Evolutionary conservation across 2,797 vertebrate genomes (phyloP).

Genomic region (Sparidentex hasta): DNA sequence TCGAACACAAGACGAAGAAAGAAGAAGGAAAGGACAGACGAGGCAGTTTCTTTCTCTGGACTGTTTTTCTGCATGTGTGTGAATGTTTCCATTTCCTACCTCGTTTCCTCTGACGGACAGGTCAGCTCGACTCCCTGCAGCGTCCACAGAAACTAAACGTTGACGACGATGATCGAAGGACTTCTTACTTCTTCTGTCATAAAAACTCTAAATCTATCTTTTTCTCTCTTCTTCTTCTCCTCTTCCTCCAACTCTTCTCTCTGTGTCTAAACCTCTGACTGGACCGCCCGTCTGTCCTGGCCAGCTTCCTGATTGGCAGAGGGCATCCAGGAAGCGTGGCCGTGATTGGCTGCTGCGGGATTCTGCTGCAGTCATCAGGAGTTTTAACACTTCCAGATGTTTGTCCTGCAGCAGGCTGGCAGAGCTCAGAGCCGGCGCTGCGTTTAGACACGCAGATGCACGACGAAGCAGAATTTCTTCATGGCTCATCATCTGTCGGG

Average conservation of each 20-base stretch:
- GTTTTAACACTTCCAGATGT: constrained; percentile 81
- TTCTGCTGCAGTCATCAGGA: constrained; percentile 75
- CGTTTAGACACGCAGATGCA: constrained; percentile 24
- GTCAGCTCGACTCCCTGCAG: not conserved
- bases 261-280: constrained; percentile 24
- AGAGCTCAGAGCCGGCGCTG: constrained; percentile 17
- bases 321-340: constrained; percentile 50
- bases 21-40: not conserved
- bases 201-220: not conserved
- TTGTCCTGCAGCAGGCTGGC: constrained; percentile 43
- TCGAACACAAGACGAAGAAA: not conserved
- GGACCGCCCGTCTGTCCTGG: constrained; percentile 39
- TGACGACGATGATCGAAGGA: not conserved
- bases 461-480: constrained; percentile 38
- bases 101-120: constrained; percentile 27
- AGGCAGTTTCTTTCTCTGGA: not conserved
- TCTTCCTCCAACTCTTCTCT: constrained; percentile 14
- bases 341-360: constrained; percentile 60
- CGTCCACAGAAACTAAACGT: not conserved
- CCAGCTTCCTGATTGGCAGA: constrained; percentile 57
- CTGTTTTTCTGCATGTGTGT: constrained; percentile 12
- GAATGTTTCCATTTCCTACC: constrained; percentile 60
- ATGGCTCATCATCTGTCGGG: not conserved
- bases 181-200: not conserved
- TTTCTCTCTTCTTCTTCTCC: constrained; percentile 17